Percentiles rank a stretch among this genome's conserved stretches.
Evolutionary conservation across 2,888 invertebrate genomes (phyloP).

Genomic region (Steinernema scapterisci): DNA sequence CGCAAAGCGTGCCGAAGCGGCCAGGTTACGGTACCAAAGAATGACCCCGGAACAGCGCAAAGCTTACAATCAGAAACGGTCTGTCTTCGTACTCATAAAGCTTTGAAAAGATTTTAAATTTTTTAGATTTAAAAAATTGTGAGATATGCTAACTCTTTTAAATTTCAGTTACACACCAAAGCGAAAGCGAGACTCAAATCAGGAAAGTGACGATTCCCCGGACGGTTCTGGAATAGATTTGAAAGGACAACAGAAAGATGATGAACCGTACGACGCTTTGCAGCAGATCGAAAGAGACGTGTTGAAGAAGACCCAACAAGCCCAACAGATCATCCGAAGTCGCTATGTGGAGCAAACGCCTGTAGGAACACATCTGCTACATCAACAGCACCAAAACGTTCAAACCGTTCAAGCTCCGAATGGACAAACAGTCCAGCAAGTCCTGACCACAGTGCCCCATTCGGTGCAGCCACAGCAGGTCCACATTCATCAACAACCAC

Average conservation of each 20-base stretch:
- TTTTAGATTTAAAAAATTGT: too few species aligned
- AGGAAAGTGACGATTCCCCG: background rate
- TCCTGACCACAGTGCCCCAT: background rate
- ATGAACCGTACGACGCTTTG: constrained; percentile 61
- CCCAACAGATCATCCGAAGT: constrained; percentile 54
- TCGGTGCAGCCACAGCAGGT: background rate
- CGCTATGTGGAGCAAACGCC: constrained; percentile 25
- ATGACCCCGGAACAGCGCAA: constrained; percentile 27
- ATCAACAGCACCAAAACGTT: background rate
- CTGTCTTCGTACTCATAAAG: too few species aligned
- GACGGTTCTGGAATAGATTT: background rate
- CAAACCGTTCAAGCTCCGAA: background rate
- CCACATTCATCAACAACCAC: background rate
- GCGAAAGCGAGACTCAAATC: background rate
- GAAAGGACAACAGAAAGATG: constrained; percentile 27
- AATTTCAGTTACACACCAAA: constrained; percentile 14
- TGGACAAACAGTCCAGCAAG: constrained; percentile 25
- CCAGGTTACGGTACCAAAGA: constrained; percentile 51
- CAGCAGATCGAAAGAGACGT: constrained; percentile 64
- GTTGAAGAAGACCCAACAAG: constrained; percentile 63
- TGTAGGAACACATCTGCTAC: constrained; percentile 4
- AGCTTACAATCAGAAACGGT: constrained; percentile 24
- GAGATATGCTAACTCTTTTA: too few species aligned
- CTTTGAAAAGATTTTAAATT: too few species aligned
- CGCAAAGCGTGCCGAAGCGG: constrained; percentile 65